Evolutionary conservation across 23 tunicate species (phyloP).

Genomic region (Trididemnum miniatum): DNA sequence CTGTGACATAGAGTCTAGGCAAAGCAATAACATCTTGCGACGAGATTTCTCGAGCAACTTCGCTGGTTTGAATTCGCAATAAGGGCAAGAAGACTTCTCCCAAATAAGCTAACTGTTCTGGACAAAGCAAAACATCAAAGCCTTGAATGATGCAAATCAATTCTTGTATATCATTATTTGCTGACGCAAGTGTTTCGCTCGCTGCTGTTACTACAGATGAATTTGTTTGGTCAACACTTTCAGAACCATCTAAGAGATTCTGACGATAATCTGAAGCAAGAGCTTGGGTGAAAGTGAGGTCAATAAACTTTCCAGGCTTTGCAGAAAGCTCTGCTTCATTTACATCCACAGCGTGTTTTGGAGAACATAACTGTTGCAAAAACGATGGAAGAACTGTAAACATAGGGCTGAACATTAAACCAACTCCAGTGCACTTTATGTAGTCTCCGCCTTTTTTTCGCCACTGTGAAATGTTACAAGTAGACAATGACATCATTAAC

Average conservation of each 20-base stretch:
- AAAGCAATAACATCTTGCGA: background rate
- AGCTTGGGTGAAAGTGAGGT: conserved; percentile 58
- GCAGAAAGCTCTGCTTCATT: background rate
- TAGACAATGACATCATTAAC: conserved; percentile 38
- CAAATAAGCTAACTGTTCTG: conserved; percentile 10
- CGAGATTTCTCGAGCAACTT: background rate
- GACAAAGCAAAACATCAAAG: conserved; percentile 50
- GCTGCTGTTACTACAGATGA: conserved; percentile 34
- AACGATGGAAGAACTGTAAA: conserved; percentile 54
- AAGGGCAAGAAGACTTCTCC: conserved; percentile 32
- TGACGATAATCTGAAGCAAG: conserved; percentile 56
- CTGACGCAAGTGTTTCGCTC: background rate
- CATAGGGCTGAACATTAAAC: conserved; percentile 38
- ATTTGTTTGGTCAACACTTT: conserved; percentile 20
- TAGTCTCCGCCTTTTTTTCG: background rate
- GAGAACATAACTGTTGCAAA: conserved; percentile 24
- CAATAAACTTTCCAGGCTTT: conserved; percentile 58
- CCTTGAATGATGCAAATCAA: conserved; percentile 51
- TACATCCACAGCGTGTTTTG: background rate
- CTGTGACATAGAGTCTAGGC: conserved; percentile 40
- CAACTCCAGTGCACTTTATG: background rate
- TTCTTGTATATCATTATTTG: conserved; percentile 27
- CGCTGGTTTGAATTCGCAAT: background rate
- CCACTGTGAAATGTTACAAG: conserved; percentile 33
- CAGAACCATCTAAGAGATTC: conserved; percentile 23